These are phyloP conservation scores for Metopia argyrocephala DNA, from an alignment of 2,888 invertebrate species.

Conservation along the genomic window DNA sequence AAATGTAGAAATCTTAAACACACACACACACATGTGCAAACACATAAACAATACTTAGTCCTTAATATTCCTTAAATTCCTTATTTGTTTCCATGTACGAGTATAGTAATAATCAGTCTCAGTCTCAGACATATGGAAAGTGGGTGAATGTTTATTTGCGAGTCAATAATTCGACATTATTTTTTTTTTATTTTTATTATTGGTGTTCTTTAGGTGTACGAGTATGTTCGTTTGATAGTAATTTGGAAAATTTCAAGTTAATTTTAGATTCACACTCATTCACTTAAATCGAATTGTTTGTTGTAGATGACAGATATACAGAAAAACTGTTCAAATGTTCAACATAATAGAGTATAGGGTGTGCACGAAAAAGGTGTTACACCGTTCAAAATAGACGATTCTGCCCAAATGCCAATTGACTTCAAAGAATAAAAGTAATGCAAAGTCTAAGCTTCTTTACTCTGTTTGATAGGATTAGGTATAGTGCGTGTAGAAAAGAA, in stretches of 20 bases:
- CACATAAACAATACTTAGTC: constrained; percentile 46
- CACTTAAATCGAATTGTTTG: constrained; percentile 52
- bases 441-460: no score
- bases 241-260: constrained; percentile 76
- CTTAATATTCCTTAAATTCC: constrained; percentile 30
- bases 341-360: constrained; percentile 20
- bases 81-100: constrained; percentile 19
- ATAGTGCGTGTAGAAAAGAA: no score
- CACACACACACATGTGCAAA: not conserved
- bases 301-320: constrained; percentile 21
- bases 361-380: constrained; percentile 25
- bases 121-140: constrained; percentile 14
- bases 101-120: not conserved
- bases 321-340: constrained; percentile 24
- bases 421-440: no score
- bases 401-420: no score
- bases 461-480: no score
- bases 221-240: constrained; percentile 71
- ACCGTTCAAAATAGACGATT: not conserved
- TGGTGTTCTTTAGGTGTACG: constrained; percentile 40
- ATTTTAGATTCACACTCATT: constrained; percentile 69
- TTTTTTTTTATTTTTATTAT: not conserved
- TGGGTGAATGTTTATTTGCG: constrained; percentile 33
- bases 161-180: constrained; percentile 24
- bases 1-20: constrained; percentile 19